Base-by-base conservation (phyloP, 2,888 invertebrate genomes). In the Abscondita cerata region DNA sequence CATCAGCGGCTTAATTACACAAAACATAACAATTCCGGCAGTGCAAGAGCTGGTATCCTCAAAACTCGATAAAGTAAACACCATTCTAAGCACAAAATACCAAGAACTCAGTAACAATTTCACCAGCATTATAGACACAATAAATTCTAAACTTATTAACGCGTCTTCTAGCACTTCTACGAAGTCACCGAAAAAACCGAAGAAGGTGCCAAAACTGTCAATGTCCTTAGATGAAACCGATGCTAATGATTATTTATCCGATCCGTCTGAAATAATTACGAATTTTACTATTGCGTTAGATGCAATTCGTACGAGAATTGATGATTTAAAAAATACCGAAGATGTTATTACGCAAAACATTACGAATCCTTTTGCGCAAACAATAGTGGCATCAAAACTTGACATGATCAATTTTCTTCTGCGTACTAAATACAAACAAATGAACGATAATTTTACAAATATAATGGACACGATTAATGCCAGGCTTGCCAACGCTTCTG, bases 211-310 rank as follows among this genome's bases (percentile, higher is more conserved):
- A 25, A 25, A 25, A 25, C 6, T 25, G 25, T 2, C 4, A 4
- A 25, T 4, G 6, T 4, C 25, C 25, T 25, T 25, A 25, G 25
- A 25, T 6, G 25, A 25, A 4, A 6, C 6, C 6, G n/a, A n/a
- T n/a, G 25, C 4, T 25, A 6, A 25, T 25, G 25, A 25, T 6
- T 25, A 25, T 25, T 25, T 25, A 25, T 25, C 25, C 6, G 6
- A 25, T 25, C 25, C 25, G 25, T 25, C 25, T 25, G 25, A 25
- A 4, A 6, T 25, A 25, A 25, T 25, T 25, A 16, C 41, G 2
- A 41, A 41, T 16, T 41, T 41, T 41, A 41, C 41, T 1, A 41
- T 15, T 15, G 41, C 41, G 8, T 13, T 41, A 41, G 41, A 41
- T 6, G 16, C 13, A 16, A 13, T 41, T 13, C 13, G 16, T 15